Conservation (phyloP, 2,888 invertebrate genomes). For the Amphipoea lucens region DNA sequence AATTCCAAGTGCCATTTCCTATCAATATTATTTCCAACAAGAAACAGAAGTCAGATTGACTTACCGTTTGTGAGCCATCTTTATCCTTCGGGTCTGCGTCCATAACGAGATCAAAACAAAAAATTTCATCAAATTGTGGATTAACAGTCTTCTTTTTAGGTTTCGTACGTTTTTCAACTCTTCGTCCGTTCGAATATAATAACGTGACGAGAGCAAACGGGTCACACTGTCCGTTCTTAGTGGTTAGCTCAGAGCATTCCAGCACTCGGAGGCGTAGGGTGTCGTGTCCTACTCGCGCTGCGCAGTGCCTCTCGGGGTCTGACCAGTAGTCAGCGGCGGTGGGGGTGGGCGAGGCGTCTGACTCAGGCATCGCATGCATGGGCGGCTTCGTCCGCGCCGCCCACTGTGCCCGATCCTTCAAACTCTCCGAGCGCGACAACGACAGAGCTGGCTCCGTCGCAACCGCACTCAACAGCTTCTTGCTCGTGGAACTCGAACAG, state of each 20-base stretch:
- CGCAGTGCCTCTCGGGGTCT: constrained; percentile 87
- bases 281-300: constrained; percentile 86
- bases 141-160: constrained; percentile 97
- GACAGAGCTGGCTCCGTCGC: constrained; percentile 84
- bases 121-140: constrained; percentile 96
- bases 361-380: constrained; percentile 85
- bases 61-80: constrained; percentile 90
- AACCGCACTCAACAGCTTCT: constrained; percentile 83
- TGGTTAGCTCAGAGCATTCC: constrained; percentile 96
- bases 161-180: constrained; percentile 95
- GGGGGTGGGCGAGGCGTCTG: constrained; percentile 84
- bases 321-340: constrained; percentile 89
- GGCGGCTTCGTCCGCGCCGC: constrained; percentile 83
- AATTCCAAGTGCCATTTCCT: background rate
- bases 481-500: constrained; percentile 87
- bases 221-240: constrained; percentile 97
- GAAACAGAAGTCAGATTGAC: constrained; percentile 31
- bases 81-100: constrained; percentile 90
- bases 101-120: constrained; percentile 93
- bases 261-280: constrained; percentile 92
- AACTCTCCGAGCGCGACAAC: constrained; percentile 87
- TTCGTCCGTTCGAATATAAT: constrained; percentile 94
- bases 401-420: constrained; percentile 87
- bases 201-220: constrained; percentile 96
- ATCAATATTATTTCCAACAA: background rate